These are phyloP conservation scores for Palythoa grandiflora DNA, from an alignment of 92 coral and sea anemone species.

Conservation along the genomic window DNA sequence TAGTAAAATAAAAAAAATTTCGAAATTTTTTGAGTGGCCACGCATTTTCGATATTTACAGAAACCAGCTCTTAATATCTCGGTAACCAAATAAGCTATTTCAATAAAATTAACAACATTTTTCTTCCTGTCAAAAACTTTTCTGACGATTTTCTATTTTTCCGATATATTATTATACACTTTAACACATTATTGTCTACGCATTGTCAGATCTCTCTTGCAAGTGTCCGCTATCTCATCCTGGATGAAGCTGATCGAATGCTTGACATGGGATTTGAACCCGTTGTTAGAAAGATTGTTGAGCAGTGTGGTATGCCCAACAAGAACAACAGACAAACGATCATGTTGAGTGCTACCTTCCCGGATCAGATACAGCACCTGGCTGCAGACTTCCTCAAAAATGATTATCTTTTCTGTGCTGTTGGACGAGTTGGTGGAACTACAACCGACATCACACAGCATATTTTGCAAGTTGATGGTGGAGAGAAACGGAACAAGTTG, in stretches of 20 bases:
- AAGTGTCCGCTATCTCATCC: conserved; percentile 78
- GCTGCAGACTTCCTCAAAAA: conserved; percentile 92
- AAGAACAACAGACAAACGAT: conserved; percentile 89
- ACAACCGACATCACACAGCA: conserved; percentile 87
- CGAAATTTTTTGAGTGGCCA: too few species aligned
- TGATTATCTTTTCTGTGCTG: conserved; percentile 87
- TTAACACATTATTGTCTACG: too few species aligned
- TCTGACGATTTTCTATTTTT: too few species aligned
- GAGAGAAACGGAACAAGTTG: conserved; percentile 83
- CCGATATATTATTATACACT: too few species aligned
- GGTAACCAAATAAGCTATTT: too few species aligned
- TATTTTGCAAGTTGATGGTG: conserved; percentile 69
- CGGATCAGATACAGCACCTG: conserved; percentile 91
- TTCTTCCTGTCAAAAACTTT: too few species aligned
- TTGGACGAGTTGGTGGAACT: conserved; percentile 95
- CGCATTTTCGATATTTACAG: too few species aligned
- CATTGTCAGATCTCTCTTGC: conserved; percentile 74
- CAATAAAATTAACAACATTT: too few species aligned
- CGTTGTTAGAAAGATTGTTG: conserved; percentile 77
- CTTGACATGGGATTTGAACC: conserved; percentile 97
- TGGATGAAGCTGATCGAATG: conserved; percentile 99
- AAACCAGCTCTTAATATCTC: too few species aligned
- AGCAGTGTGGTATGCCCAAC: conserved; percentile 74
- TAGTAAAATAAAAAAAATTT: too few species aligned
- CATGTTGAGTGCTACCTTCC: conserved; percentile 98